Base-by-base conservation (phyloP, 2,113 vertebrate species). In the Axis porcinus region DNA sequence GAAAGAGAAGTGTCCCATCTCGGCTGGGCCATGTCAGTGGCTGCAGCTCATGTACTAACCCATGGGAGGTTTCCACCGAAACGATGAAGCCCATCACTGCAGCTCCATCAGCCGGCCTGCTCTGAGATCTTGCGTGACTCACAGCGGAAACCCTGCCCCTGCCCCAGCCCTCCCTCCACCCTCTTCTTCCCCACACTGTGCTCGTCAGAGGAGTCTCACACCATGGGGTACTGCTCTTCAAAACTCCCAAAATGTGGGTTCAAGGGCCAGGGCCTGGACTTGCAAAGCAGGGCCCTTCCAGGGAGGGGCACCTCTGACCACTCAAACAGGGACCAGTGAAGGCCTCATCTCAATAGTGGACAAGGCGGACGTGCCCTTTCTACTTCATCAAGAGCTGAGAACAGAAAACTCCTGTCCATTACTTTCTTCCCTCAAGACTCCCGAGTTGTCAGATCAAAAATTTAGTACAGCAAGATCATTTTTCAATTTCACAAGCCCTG, bases 251-350 rank as follows among this genome's bases (percentile, higher is more conserved):
- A 47, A 52, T 7, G 4, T 40, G 50, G 52, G 19, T 9, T 27
- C 36, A 8, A 5, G 15, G 60, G 43, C 40, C 12, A 9, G 74
- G 4, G 21, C 33, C 83, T 64, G 15, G 12, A 43, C 58, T 70
- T 10, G 21, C 50, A 67, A 33, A 93, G 55, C 7, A 52, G 36
- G 60, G 11, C 4, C 40, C 30, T 90, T 79, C 27, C 15, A 45
- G 21, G 40, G 36, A 89, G 33, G 21, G 21, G 52, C 27, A 40
- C 8, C 30, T 74, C 86, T 81, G 64, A 9, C 55, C 36, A 28
- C 7, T 70, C 45, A 27, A n/a, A 6, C 30, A 30, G 16, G 17
- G 43, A 47, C 1, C 1, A 0, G 7, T 0, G 10, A 67, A 25
- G 13, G 5, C 30, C 45, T 86, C 47, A 6, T 40, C 47, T 40